A percentile compares a stretch with the other conserved stretches of the same genome.
Conservation (phyloP, 2,888 invertebrate species). For the Ophion costatus region DNA sequence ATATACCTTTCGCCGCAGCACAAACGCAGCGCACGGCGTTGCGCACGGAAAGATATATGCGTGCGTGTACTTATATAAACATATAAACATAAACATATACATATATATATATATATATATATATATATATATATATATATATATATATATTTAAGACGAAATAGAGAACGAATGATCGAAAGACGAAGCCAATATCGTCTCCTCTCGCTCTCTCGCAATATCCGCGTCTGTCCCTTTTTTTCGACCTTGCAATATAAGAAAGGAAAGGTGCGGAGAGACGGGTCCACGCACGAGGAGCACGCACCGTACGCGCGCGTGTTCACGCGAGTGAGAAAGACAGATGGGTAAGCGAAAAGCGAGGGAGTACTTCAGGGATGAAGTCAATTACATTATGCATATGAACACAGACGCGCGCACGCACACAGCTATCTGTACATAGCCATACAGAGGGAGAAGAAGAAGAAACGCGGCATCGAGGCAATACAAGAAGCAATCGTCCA, state of each 20-base stretch:
- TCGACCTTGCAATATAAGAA: conserved; percentile 52
- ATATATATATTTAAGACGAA: conserved; percentile 21
- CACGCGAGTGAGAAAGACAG: conserved; percentile 57
- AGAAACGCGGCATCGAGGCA: conserved; percentile 71
- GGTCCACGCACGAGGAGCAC: conserved; percentile 27
- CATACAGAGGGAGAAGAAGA: conserved; percentile 24
- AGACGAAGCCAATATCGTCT: conserved; percentile 44
- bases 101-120: too few species aligned
- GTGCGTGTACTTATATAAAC: too few species aligned
- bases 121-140: conserved; percentile 2
- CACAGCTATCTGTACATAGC: conserved; percentile 14
- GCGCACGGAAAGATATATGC: conserved; percentile 14
- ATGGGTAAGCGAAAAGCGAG: conserved; percentile 66
- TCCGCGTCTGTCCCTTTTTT: neutral
- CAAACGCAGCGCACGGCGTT: conserved; percentile 1
- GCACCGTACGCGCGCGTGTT: neutral
- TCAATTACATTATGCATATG: conserved; percentile 83
- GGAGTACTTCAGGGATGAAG: conserved; percentile 75
- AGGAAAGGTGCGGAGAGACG: conserved; percentile 65
- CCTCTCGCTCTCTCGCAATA: conserved; percentile 8
- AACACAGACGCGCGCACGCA: conserved; percentile 67
- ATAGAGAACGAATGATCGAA: conserved; percentile 55
- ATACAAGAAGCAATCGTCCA: conserved; percentile 80
- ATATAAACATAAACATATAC: too few species aligned
- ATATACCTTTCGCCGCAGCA: conserved; percentile 33